A percentile compares a stretch with the other conserved stretches of the same genome.
Conservation (phyloP, 92 coral and sea anemone species). For the Galaxea fascicularis region DNA sequence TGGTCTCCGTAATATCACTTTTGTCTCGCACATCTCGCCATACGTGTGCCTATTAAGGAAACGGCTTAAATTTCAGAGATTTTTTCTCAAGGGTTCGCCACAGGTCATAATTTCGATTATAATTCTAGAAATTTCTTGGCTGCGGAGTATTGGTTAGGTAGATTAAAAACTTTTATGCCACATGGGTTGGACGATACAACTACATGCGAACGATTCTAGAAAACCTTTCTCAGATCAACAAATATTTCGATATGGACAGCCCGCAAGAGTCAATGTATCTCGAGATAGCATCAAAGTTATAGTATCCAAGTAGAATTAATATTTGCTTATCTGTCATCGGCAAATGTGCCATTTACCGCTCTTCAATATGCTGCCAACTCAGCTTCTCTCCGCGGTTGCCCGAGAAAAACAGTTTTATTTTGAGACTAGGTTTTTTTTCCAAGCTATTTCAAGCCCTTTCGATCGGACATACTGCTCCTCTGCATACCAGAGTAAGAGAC, state of each 20-base stretch:
- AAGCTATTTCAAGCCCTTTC: background rate
- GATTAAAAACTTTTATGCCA: too few relatives aligned
- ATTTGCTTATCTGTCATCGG: slow-evolving; percentile 8
- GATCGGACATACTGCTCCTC: background rate
- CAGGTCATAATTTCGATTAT: background rate
- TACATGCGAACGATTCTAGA: background rate
- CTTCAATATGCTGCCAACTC: background rate
- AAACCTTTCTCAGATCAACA: background rate
- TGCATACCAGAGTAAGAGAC: background rate
- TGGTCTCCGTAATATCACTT: background rate
- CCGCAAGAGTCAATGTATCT: background rate
- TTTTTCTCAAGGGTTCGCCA: background rate
- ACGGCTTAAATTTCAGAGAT: slow-evolving; percentile 24
- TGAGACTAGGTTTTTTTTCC: background rate
- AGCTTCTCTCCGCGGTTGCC: background rate
- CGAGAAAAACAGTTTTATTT: background rate
- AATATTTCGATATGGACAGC: background rate
- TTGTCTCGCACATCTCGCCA: background rate
- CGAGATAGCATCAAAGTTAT: background rate
- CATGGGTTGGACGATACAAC: background rate
- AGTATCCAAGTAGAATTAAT: background rate
- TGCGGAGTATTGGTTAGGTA: background rate
- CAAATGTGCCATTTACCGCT: background rate
- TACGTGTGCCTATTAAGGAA: slow-evolving; percentile 11
- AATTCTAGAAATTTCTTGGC: slow-evolving; percentile 2